Percentiles rank a stretch among this genome's conserved stretches.
These are phyloP conservation scores for Sesamia nonagrioides DNA, from an alignment of 1,140 invertebrate species.

Conservation along the genomic window DNA sequence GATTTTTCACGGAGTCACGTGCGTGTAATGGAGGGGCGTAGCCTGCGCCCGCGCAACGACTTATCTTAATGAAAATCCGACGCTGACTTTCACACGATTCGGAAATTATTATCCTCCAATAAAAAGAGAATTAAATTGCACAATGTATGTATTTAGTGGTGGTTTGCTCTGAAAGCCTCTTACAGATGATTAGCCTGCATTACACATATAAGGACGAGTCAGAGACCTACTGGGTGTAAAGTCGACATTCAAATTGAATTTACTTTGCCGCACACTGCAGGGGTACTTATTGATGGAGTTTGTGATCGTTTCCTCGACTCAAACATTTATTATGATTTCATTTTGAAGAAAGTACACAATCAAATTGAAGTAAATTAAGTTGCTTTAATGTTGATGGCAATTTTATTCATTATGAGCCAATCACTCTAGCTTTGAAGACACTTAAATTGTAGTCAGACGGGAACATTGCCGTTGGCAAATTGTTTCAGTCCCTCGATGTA, in stretches of 20 bases:
- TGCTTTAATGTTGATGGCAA: too few species aligned
- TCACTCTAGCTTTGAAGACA: too few species aligned
- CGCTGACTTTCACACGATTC: conserved; percentile 41
- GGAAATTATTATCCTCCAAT: conserved; percentile 39
- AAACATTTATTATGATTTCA: not conserved
- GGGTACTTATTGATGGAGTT: not conserved
- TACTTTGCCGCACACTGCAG: not conserved
- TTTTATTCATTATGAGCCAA: too few species aligned
- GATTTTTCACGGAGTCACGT: conserved; percentile 36
- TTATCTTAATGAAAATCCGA: conserved; percentile 50
- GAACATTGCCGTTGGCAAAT: too few species aligned
- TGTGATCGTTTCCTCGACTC: not conserved
- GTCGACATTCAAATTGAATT: not conserved
- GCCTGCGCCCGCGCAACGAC: conserved; percentile 44
- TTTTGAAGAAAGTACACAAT: not conserved
- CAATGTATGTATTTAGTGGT: conserved; percentile 29
- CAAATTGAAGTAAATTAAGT: too few species aligned
- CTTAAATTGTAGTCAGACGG: too few species aligned
- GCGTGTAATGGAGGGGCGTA: conserved; percentile 39
- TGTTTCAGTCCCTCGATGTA: too few species aligned
- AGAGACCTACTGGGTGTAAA: not conserved
- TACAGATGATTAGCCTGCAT: conserved; percentile 14
- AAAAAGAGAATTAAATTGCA: conserved; percentile 44
- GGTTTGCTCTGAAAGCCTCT: conserved; percentile 21
- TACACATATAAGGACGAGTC: not conserved